Evolutionary conservation across 2,888 invertebrate genomes (phyloP), one percentile per base, ranked within the genome.

Genomic region (Drosophila nr. medialis): DNA sequence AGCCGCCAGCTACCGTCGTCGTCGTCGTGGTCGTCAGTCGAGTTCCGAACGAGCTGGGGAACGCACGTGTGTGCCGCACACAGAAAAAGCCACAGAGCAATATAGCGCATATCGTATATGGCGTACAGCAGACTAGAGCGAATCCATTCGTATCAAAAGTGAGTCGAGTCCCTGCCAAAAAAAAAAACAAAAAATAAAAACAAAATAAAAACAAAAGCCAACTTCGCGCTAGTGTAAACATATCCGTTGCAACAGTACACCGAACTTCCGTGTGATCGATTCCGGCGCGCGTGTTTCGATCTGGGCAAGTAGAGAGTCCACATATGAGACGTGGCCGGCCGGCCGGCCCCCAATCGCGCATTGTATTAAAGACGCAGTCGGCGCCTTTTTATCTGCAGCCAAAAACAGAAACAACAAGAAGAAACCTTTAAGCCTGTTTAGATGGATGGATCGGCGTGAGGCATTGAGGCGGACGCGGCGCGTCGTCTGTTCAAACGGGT

Each of bases 41-140:
- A 91, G 89, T 84, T 75, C 90, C 91, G 91, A 91, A 84, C 86
- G 91, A 86, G 91, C 83, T 82, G 76, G 72, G 81, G 73, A 80
- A 80, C 83, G 89, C 89, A 91, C 89, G 91, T 90, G 83, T 82
- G 64, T 81, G 75, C 64, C 77, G 72, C 77, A 78, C 62, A 38
- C 51, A 63, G 54, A 63, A 49, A 29, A 30, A 64, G 51, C 38
- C 34, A 40, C 56, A 56, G 42, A 45, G 34, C 24, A 32, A 24
- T 2, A n/a, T 36, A 58, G 13, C 50, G 27, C 40, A 63, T 18
- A 29, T 24, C 21, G 38, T 49, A 59, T 18, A 32, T n/a, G 11
- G 64, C 42, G 32, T 27, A 18, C 18, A 45, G n/a, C 21, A 24
- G 53, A 30, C 42, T 18, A 2, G 27, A 36, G 40, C 34, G 58